Conservation (phyloP, 2,113 vertebrate species). For the Urocitellus parryii region DNA sequence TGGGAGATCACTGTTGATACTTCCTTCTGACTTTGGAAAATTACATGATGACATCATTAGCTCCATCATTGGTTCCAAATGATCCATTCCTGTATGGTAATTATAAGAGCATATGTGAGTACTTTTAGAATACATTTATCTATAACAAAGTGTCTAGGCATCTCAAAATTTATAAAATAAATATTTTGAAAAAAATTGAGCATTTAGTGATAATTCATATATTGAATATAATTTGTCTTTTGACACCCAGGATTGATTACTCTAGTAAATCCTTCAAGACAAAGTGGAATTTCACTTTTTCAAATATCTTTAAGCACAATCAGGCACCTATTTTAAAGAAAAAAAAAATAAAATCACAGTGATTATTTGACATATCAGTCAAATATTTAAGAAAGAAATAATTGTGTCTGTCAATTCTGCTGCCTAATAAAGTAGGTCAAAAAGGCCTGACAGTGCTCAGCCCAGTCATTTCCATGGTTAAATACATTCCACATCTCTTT, state of each 20-base stretch:
- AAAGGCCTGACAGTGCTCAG: background rate
- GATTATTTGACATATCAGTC: constrained; percentile 20
- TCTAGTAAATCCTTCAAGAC: constrained; percentile 6
- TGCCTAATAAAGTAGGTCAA: background rate
- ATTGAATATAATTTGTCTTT: constrained; percentile 24
- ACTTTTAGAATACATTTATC: background rate
- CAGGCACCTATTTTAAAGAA: constrained; percentile 18
- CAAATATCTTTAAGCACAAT: background rate
- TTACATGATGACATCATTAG: background rate
- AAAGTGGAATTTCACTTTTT: background rate
- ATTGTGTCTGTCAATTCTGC: background rate
- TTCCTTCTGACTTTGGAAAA: background rate
- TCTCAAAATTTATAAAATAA: background rate
- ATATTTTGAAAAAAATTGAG: constrained; percentile 15
- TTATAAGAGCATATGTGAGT: background rate
- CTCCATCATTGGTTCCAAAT: background rate
- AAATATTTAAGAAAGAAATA: constrained; percentile 3
- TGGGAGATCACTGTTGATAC: background rate
- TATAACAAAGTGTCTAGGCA: background rate
- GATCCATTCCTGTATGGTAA: background rate
- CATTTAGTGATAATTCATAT: background rate
- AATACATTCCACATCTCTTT: background rate
- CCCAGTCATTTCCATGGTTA: background rate
- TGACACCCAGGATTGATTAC: background rate
- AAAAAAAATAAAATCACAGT: background rate